phyloP scores from a whole-genome alignment of 2,797 vertebrate species.

The Coranthus polyacanthus region DNA sequence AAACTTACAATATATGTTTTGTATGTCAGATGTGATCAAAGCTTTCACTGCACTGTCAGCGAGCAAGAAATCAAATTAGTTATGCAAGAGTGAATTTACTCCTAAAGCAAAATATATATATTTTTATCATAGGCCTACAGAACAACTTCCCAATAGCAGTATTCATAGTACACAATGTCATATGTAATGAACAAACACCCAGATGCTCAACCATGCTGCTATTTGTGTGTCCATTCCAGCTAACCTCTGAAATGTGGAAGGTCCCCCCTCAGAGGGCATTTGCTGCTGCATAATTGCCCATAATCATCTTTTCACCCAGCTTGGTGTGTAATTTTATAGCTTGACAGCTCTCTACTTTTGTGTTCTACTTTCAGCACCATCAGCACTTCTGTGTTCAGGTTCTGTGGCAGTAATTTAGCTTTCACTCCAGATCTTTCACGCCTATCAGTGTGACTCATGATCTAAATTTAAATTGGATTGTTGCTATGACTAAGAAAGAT shows the following conservation, averaged over 20 bases:
- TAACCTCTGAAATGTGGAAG: constrained; percentile 54
- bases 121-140: neutral
- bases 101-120: neutral
- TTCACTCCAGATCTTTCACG: constrained; percentile 65
- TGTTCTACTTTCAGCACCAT: constrained; percentile 69
- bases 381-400: constrained; percentile 74
- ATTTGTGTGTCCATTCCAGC: constrained; percentile 41
- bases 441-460: constrained; percentile 59
- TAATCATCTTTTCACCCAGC: constrained; percentile 76
- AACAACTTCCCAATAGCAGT: constrained; percentile 1
- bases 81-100: neutral
- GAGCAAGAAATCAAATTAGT: constrained; percentile 1
- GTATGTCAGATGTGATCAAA: too few species aligned
- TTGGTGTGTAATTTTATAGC: constrained; percentile 70
- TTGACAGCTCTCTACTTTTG: constrained; percentile 75
- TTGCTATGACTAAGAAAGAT: constrained; percentile 26
- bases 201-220: constrained; percentile 23
- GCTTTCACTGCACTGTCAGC: neutral
- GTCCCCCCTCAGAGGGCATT: constrained; percentile 67
- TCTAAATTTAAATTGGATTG: constrained; percentile 63
- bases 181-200: constrained; percentile 25
- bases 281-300: constrained; percentile 71
- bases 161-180: neutral
- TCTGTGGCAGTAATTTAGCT: constrained; percentile 70
- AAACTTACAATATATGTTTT: too few species aligned